A percentile compares a stretch with the other conserved stretches of the same genome.
Evolutionary conservation across 2,888 invertebrate species (phyloP).

Genomic region (Magallana nippona): DNA sequence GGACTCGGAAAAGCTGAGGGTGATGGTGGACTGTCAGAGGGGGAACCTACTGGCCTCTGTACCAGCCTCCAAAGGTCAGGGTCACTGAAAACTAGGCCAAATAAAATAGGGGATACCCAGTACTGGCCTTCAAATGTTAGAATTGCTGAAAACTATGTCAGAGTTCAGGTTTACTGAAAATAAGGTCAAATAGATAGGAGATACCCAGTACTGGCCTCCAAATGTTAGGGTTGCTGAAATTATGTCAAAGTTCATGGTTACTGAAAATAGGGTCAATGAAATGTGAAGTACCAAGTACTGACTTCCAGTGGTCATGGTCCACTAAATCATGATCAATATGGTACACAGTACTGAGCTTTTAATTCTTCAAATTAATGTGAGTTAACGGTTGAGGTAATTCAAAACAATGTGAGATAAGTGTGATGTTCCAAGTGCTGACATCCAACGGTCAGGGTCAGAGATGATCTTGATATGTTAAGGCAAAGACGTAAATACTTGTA

Average conservation of each 20-base stretch:
- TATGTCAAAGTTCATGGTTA: too few relatives aligned
- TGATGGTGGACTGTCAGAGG: constrained; percentile 96
- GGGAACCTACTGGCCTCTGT: constrained; percentile 95
- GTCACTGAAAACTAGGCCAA: background rate
- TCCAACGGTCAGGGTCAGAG: too few relatives aligned
- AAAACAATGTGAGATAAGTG: too few relatives aligned
- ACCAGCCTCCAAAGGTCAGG: constrained; percentile 52
- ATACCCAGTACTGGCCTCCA: constrained; percentile 82
- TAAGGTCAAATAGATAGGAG: background rate
- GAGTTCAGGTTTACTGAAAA: too few relatives aligned
- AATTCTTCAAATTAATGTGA: too few relatives aligned
- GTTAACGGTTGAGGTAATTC: too few relatives aligned
- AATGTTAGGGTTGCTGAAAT: too few relatives aligned
- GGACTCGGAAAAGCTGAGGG: constrained; percentile 93
- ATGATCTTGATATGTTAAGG: too few relatives aligned
- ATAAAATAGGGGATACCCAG: constrained; percentile 82
- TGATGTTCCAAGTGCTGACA: too few relatives aligned
- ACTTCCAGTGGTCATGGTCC: constrained; percentile 33
- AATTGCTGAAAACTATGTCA: background rate
- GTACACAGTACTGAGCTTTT: background rate
- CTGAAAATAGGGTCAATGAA: too few relatives aligned
- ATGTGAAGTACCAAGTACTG: too few relatives aligned
- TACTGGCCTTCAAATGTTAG: constrained; percentile 78
- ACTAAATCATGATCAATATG: background rate
- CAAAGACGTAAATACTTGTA: too few relatives aligned